Percentiles rank a stretch among this genome's conserved stretches.
phyloP scores from a whole-genome alignment of 2,888 invertebrate genomes.

The Amorpha juglandis region DNA sequence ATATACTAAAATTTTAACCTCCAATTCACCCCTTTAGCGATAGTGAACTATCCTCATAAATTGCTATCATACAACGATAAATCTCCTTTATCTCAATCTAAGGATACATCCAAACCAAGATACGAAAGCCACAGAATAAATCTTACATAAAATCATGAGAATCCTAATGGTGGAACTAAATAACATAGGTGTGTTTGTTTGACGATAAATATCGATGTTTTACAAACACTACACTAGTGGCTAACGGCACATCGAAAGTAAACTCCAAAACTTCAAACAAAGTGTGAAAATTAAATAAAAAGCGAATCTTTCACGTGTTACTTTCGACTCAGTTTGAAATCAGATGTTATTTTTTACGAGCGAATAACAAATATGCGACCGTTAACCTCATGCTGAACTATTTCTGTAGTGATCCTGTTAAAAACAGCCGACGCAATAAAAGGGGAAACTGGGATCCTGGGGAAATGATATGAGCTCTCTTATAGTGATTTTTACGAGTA shows the following conservation, averaged over 20 bases:
- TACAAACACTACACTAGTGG: conserved; percentile 36
- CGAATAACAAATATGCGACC: conserved; percentile 59
- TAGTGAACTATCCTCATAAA: no score
- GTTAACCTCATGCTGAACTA: conserved; percentile 54
- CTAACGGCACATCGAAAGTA: conserved; percentile 29
- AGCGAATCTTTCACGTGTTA: conserved; percentile 44
- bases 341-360: conserved; percentile 56
- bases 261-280: conserved; percentile 27
- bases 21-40: no score
- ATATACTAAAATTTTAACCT: no score
- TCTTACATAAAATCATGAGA: not conserved
- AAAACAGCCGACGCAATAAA: conserved; percentile 21
- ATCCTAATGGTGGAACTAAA: not conserved
- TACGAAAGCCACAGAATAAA: not conserved
- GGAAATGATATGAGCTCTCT: conserved; percentile 10
- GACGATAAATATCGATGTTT: conserved; percentile 27
- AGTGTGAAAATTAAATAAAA: conserved; percentile 39
- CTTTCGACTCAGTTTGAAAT: conserved; percentile 41
- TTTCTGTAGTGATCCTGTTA: conserved; percentile 25
- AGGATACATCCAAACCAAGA: not conserved
- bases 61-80: no score
- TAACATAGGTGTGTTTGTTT: not conserved
- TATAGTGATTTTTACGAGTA: conserved; percentile 11
- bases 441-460: conserved; percentile 9
- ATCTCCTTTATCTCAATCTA: no score